Base-by-base conservation (phyloP, 1,140 invertebrate species). In the Melanaphis sacchari region DNA sequence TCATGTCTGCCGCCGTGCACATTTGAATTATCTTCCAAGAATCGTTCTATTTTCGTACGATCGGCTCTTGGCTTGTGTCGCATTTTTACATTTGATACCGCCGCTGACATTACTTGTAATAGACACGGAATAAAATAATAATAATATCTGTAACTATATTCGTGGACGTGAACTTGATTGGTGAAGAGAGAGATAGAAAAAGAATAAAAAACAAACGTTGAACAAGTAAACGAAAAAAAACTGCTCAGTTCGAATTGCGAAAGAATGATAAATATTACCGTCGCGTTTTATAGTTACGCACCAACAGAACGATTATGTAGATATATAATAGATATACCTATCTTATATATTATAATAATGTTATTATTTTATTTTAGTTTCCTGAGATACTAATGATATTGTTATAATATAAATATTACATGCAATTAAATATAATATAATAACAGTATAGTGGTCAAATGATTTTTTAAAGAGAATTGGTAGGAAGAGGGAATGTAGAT, bases 61-160 rank as follows among this genome's bases (percentile, higher is more conserved):
- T 82, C 41, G 81, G 76, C 49, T 85, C 54, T 93, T 93, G 91
- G 91, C 91, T 40, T 40, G 91, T 52, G 46, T 31, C 76, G n/a
- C 76, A 38, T 93, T 93, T 93, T 84, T 85, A 84, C 76, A 93
- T 93, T 52, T n/a, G 91, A 93, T 84, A 93, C 91, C 41, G n/a
- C 22, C 66, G 38, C 22, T 49, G 81, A 93, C 81, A 38, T 91
- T 91, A 91, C 41, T 59, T 66, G 26, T 66, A 59, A 91, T 66
- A 91, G 46, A 38, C 88, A 36, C n/a, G 21, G 43, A 52, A 88
- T 54, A 90, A 59, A 40, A 11, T 41, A 91, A 85, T 85, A 85
- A 85, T 85, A 31, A 43, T 85, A 43, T 43, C 26, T 6, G 59
- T 76, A 76, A 76, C 59, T 76, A 76, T 76, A 76, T 76, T 76